Conservation (phyloP, 92 coral and sea anemone genomes). For the Ricordea florida region DNA sequence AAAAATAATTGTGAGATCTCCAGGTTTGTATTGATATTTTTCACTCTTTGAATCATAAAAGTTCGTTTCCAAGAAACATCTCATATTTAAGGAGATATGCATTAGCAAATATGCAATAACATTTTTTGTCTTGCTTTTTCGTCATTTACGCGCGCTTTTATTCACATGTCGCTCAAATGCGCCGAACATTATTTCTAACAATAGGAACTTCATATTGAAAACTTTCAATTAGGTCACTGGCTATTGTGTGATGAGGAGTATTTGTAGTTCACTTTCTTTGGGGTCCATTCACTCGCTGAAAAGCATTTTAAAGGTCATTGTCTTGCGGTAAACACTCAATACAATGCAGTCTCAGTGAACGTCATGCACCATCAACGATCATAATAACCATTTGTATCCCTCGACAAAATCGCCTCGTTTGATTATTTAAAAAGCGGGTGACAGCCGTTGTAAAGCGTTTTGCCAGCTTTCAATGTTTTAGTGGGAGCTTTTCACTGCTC, state of each 20-base stretch:
- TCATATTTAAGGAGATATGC: neutral
- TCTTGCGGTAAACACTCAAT: constrained; percentile 69
- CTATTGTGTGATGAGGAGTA: constrained; percentile 68
- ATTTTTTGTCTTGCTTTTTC: constrained; percentile 17
- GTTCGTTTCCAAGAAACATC: neutral
- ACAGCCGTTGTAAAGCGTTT: neutral
- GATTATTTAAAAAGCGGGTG: constrained; percentile 41
- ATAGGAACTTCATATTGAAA: constrained; percentile 49
- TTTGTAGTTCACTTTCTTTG: constrained; percentile 55
- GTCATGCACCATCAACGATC: constrained; percentile 66
- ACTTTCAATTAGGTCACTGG: constrained; percentile 70
- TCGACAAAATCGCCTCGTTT: constrained; percentile 37
- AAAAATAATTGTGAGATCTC: no score
- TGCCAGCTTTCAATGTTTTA: neutral
- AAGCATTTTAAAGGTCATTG: constrained; percentile 71
- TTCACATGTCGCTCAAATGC: constrained; percentile 31
- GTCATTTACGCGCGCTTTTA: constrained; percentile 21
- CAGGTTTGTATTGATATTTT: no score
- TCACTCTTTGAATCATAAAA: no score
- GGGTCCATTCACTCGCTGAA: constrained; percentile 47
- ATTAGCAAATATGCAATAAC: constrained; percentile 31
- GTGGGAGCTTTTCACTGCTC: neutral
- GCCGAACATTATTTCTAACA: constrained; percentile 60
- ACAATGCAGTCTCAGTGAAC: constrained; percentile 54
- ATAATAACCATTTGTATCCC: constrained; percentile 62